These are phyloP conservation scores for Druon quercuslanigerum DNA, from an alignment of 1,140 invertebrate species.

Conservation along the genomic window DNA sequence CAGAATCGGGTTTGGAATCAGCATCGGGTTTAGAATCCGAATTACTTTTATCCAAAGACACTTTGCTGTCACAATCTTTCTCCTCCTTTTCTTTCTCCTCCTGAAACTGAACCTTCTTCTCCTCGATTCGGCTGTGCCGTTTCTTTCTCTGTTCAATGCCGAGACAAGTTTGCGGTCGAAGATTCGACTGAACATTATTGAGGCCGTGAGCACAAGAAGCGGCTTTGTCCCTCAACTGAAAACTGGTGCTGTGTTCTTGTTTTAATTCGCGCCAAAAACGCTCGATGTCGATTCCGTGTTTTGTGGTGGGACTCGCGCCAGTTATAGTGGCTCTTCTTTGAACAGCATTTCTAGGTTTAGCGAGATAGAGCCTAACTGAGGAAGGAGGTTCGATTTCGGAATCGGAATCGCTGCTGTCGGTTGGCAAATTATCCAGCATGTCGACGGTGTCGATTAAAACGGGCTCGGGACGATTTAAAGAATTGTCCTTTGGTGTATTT, in stretches of 20 bases:
- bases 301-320: conserved; percentile 85
- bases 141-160: conserved; percentile 71
- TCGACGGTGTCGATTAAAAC: conserved; percentile 65
- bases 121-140: conserved; percentile 52
- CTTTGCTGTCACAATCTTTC: conserved; percentile 38
- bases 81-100: conserved; percentile 44
- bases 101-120: conserved; percentile 65
- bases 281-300: conserved; percentile 81
- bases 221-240: conserved; percentile 79
- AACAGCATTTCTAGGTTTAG: conserved; percentile 84
- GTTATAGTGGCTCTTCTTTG: conserved; percentile 92
- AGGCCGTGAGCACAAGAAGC: conserved; percentile 84
- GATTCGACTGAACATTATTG: conserved; percentile 71
- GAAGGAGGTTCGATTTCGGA: conserved; percentile 66
- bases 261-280: conserved; percentile 84
- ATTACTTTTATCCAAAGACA: conserved; percentile 37
- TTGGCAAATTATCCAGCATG: conserved; percentile 66
- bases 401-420: conserved; percentile 70
- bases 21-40: conserved; percentile 43
- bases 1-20: conserved; percentile 2
- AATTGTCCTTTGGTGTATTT: conserved; percentile 63
- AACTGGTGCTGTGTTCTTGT: conserved; percentile 75
- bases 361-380: conserved; percentile 80
- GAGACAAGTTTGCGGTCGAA: conserved; percentile 81
- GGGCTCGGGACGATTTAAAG: conserved; percentile 62